Evolutionary conservation across 2,888 invertebrate genomes (phyloP).

Genomic region (Oxystoma pomonae): DNA sequence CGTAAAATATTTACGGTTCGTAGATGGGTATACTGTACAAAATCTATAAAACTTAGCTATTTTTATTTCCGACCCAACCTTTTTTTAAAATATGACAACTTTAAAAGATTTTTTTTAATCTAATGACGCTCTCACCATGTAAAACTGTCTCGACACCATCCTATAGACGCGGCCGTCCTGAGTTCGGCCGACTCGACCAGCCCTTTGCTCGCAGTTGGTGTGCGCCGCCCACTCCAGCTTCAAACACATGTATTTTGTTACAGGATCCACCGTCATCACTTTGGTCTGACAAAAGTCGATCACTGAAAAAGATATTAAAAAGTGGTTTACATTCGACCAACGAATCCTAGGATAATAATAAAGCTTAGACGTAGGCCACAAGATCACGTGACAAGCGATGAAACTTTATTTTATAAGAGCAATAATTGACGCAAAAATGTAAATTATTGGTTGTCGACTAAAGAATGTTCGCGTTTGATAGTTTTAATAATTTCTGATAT

Average conservation of each 20-base stretch:
- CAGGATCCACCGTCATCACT: slow-evolving; percentile 67
- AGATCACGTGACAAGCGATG: no score
- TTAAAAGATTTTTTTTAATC: background rate
- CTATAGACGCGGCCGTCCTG: slow-evolving; percentile 82
- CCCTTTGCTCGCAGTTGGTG: slow-evolving; percentile 83
- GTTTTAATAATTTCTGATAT: no score
- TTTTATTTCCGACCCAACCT: background rate
- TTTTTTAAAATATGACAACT: background rate
- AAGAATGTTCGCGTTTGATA: no score
- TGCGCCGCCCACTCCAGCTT: slow-evolving; percentile 85
- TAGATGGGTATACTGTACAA: no score
- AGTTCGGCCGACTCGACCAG: slow-evolving; percentile 88
- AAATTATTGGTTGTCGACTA: no score
- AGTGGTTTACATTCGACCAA: no score
- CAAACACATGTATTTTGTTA: slow-evolving; percentile 75
- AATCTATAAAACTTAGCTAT: background rate
- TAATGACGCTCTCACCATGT: slow-evolving; percentile 47
- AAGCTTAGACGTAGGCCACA: no score
- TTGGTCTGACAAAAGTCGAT: slow-evolving; percentile 94
- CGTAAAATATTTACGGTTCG: no score
- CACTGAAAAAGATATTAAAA: slow-evolving; percentile 54
- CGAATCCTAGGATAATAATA: no score
- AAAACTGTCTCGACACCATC: slow-evolving; percentile 65
- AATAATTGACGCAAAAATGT: no score
- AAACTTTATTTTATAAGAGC: no score